A percentile compares a stretch with the other conserved stretches of the same genome.
Conservation (phyloP, 2,888 invertebrate genomes). For the Strigamia crassipes region DNA sequence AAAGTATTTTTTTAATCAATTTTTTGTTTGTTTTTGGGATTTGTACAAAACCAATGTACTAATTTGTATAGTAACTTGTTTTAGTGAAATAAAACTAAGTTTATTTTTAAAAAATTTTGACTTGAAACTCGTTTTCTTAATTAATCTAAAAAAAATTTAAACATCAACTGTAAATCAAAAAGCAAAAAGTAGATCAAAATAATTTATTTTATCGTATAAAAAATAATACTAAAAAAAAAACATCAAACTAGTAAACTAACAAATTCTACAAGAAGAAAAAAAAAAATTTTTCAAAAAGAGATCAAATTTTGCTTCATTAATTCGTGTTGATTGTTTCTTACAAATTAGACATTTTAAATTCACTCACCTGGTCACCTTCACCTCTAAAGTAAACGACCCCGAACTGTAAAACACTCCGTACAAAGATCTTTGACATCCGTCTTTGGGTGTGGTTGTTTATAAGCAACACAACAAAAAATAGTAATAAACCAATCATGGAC, state of each 20-base stretch:
- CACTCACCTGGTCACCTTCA: conserved; percentile 23
- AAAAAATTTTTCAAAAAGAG: too few species aligned
- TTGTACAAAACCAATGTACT: background rate
- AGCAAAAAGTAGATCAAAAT: too few species aligned
- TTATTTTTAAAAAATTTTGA: conserved; percentile 7
- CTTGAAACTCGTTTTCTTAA: background rate
- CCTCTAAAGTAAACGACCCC: conserved; percentile 8
- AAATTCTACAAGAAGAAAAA: too few species aligned
- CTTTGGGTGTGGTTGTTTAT: background rate
- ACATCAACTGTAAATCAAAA: too few species aligned
- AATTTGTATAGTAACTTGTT: conserved; percentile 8
- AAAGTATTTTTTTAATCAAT: background rate
- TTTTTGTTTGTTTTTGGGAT: background rate
- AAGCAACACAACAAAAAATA: background rate
- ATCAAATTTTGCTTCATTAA: too few species aligned
- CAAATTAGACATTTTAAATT: background rate
- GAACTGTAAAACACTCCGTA: background rate
- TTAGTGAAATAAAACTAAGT: conserved; percentile 6
- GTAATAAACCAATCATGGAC: background rate
- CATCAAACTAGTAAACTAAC: too few species aligned
- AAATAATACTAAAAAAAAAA: too few species aligned
- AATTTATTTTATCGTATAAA: too few species aligned
- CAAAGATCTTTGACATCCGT: background rate
- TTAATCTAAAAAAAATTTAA: too few species aligned
- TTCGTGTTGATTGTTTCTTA: background rate